Percentiles rank a stretch among this genome's conserved stretches.
Evolutionary conservation across 2,113 vertebrate species (phyloP).

Genomic region (Antechinus flavipes): DNA sequence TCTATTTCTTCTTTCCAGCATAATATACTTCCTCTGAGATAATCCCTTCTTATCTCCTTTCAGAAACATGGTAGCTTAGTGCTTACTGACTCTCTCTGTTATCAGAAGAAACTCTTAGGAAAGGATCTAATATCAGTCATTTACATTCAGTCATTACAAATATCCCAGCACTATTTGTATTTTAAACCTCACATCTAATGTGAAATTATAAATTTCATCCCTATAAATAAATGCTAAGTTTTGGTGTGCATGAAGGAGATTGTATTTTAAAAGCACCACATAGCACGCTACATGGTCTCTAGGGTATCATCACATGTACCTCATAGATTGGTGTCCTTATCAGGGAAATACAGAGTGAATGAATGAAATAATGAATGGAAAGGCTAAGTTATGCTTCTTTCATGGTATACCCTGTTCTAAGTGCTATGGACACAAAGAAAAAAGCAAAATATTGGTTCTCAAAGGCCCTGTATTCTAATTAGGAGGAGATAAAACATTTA

Average conservation of each 20-base stretch:
- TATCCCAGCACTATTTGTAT: neutral
- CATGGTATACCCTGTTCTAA: neutral
- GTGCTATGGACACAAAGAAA: neutral
- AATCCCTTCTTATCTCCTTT: neutral
- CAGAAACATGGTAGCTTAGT: neutral
- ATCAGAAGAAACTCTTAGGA: neutral
- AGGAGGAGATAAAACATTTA: neutral
- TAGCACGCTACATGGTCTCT: neutral
- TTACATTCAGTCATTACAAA: neutral
- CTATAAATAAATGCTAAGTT: neutral
- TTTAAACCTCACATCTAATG: neutral
- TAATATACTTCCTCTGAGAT: neutral
- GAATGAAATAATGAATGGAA: neutral
- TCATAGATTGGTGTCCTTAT: neutral
- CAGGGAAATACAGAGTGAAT: neutral
- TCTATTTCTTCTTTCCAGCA: neutral
- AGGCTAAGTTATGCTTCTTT: neutral
- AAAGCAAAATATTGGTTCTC: neutral
- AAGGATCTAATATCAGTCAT: neutral
- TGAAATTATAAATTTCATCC: neutral
- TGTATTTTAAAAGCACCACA: neutral
- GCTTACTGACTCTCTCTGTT: neutral
- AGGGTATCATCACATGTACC: neutral
- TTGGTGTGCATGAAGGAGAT: neutral
- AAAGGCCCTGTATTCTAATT: neutral